Percentiles rank a stretch among this genome's conserved stretches.
phyloP scores from a whole-genome alignment of 2,888 invertebrate species.

The Agrenia bidenticulata region DNA sequence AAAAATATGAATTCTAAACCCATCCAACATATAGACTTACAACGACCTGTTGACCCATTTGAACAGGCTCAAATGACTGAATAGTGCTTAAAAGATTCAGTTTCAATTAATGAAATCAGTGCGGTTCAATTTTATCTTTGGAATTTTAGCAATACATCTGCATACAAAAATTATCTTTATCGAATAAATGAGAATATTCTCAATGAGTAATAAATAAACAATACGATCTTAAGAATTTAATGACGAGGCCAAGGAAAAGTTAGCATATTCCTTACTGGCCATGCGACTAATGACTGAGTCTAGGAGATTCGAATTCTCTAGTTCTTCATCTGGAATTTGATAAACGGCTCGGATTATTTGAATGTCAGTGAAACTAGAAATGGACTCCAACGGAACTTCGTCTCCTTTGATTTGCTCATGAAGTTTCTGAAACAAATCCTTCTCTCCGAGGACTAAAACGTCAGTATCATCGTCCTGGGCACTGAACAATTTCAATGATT shows the following conservation, averaged over 20 bases:
- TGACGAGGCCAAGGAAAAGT: not conserved
- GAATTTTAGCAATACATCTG: too few species aligned
- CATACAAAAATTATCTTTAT: too few species aligned
- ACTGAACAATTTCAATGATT: conserved; percentile 68
- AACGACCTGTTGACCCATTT: too few species aligned
- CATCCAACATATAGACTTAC: too few species aligned
- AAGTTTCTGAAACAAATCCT: conserved; percentile 51
- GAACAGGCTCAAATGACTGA: too few species aligned
- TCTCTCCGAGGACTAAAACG: conserved; percentile 59
- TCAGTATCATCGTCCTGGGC: conserved; percentile 60
- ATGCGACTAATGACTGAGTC: conserved; percentile 69
- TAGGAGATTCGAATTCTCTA: conserved; percentile 58
- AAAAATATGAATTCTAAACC: too few species aligned
- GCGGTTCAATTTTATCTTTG: too few species aligned
- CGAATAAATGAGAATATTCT: too few species aligned
- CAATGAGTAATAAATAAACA: not conserved
- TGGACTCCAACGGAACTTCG: conserved; percentile 58
- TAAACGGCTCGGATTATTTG: conserved; percentile 63
- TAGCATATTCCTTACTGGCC: conserved; percentile 64
- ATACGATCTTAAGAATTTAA: not conserved
- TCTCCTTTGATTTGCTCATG: conserved; percentile 62
- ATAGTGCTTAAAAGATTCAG: too few species aligned
- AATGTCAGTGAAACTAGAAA: conserved; percentile 60
- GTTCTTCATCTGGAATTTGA: conserved; percentile 63
- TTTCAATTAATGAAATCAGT: too few species aligned